Evolutionary conservation across 2,888 invertebrate genomes (phyloP).

Genomic region (Cephus nigrinus): DNA sequence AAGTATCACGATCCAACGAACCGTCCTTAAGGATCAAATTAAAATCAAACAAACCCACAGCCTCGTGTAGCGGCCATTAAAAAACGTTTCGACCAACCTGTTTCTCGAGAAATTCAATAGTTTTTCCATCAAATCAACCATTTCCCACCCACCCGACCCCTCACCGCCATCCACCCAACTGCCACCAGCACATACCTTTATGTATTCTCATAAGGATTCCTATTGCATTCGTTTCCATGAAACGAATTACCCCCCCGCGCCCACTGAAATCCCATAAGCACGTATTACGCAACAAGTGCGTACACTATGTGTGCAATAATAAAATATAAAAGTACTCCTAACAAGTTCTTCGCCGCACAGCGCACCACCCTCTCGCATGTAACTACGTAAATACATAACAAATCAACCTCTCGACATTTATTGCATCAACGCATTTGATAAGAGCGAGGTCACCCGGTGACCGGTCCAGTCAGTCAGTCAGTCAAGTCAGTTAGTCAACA

Average conservation of each 20-base stretch:
- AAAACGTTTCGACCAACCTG: background rate
- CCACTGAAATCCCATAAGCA: background rate
- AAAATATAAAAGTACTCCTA: background rate
- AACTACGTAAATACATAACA: slow-evolving; percentile 31
- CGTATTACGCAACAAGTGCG: background rate
- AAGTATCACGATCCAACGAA: background rate
- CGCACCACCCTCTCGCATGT: background rate
- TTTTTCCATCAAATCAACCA: background rate
- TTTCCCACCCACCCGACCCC: background rate
- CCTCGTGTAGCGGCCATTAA: background rate
- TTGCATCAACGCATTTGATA: slow-evolving; percentile 56
- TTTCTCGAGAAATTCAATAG: background rate
- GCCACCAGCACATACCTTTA: background rate
- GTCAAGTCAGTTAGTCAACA: slow-evolving; percentile 35
- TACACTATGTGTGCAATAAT: background rate
- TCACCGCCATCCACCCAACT: background rate
- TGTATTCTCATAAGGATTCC: background rate
- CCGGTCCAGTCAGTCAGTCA: slow-evolving; percentile 28
- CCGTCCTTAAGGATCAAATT: background rate
- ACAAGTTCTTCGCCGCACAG: background rate
- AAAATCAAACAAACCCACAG: background rate
- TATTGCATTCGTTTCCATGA: background rate
- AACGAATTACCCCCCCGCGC: background rate
- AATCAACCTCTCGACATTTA: slow-evolving; percentile 53
- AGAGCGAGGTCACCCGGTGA: slow-evolving; percentile 55